These are phyloP conservation scores for Leuciscus waleckii DNA, from an alignment of 2,797 vertebrate genomes.

Conservation along the genomic window DNA sequence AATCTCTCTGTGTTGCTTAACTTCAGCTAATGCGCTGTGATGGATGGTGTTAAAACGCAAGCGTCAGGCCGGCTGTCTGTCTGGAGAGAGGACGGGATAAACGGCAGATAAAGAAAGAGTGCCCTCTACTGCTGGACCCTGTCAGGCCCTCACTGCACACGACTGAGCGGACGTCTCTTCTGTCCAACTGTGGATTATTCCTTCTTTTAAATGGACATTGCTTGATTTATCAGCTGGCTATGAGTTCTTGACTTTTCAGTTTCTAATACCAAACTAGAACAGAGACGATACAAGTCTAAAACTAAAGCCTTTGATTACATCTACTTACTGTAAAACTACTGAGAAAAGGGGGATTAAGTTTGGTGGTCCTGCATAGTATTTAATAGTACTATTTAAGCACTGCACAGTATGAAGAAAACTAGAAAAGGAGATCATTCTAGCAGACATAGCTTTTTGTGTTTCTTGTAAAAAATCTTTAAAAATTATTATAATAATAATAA, in stretches of 20 bases:
- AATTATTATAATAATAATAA: not conserved
- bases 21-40: slow-evolving; percentile 41
- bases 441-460: not conserved
- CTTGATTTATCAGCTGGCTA: not conserved
- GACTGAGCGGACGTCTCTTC: not conserved
- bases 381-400: not conserved
- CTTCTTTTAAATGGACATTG: not conserved
- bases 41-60: slow-evolving; percentile 44
- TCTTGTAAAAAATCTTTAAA: too few relatives aligned
- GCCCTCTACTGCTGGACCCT: slow-evolving; percentile 65
- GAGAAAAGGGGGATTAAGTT: not conserved
- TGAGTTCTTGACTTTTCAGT: not conserved
- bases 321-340: not conserved
- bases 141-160: slow-evolving; percentile 36
- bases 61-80: slow-evolving; percentile 21
- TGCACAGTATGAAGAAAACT: not conserved
- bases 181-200: not conserved
- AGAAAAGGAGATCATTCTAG: not conserved
- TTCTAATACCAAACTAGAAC: slow-evolving; percentile 2
- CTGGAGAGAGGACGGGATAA: slow-evolving; percentile 33
- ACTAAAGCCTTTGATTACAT: not conserved
- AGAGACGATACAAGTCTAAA: not conserved
- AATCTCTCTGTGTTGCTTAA: slow-evolving; percentile 42
- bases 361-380: not conserved
- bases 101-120: slow-evolving; percentile 62